Conservation (phyloP, 2,888 invertebrate species). For the Thymelicus lineola region DNA sequence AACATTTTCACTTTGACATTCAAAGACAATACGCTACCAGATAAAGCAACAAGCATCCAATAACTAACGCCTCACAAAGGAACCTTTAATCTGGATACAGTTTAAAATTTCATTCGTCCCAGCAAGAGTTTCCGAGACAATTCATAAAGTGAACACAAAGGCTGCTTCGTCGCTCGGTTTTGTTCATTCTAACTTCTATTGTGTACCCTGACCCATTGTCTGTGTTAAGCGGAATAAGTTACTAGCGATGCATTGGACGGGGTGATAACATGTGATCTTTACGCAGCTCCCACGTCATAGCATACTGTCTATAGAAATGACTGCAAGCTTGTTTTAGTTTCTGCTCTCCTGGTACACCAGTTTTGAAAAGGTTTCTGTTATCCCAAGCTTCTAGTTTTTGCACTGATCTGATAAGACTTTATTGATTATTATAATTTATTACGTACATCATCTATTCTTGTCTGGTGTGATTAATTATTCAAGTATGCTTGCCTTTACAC, state of each 20-base stretch:
- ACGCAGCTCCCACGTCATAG: not conserved
- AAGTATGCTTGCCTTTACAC: too few relatives aligned
- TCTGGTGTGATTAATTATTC: too few relatives aligned
- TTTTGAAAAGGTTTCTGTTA: not conserved
- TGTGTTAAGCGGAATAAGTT: slow-evolving; percentile 51
- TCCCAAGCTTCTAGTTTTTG: not conserved
- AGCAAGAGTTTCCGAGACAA: slow-evolving; percentile 47
- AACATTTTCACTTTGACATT: slow-evolving; percentile 11
- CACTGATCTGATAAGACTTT: too few relatives aligned
- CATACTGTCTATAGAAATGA: not conserved
- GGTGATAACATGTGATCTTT: slow-evolving; percentile 32
- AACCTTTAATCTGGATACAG: slow-evolving; percentile 45
- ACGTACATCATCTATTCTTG: too few relatives aligned
- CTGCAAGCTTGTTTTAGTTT: slow-evolving; percentile 8
- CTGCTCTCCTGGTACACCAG: slow-evolving; percentile 4
- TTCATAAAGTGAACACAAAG: slow-evolving; percentile 51
- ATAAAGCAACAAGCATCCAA: slow-evolving; percentile 41
- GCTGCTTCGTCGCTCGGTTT: slow-evolving; percentile 44
- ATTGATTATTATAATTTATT: too few relatives aligned
- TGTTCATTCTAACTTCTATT: slow-evolving; percentile 50
- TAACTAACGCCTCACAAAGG: slow-evolving; percentile 40
- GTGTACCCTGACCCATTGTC: slow-evolving; percentile 49
- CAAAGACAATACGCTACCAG: slow-evolving; percentile 21
- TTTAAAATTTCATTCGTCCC: slow-evolving; percentile 45
- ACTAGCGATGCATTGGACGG: slow-evolving; percentile 46